Evolutionary conservation across 2,888 invertebrate genomes (phyloP).

Genomic region (Eumerus sabulonum): DNA sequence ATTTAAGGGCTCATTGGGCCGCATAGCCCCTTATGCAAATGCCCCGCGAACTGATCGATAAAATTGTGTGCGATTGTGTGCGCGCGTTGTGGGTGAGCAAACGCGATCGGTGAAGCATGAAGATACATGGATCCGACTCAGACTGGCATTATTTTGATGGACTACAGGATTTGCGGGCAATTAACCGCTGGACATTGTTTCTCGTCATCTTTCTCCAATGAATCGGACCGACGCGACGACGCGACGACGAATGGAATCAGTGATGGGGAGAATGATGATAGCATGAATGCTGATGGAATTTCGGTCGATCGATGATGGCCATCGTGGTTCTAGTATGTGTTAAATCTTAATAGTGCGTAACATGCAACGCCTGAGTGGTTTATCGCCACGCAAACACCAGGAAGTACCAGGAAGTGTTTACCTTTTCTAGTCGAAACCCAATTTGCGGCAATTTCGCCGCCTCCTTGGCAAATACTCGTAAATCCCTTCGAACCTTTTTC

Average conservation of each 20-base stretch:
- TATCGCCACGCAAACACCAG: background rate
- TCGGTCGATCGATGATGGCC: slow-evolving; percentile 11
- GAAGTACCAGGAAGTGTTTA: too few species aligned
- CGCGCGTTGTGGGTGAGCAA: slow-evolving; percentile 51
- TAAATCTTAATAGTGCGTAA: slow-evolving; percentile 50
- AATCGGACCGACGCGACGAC: too few species aligned
- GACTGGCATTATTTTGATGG: slow-evolving; percentile 57
- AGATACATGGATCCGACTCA: slow-evolving; percentile 54
- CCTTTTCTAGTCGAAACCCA: background rate
- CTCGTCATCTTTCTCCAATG: background rate
- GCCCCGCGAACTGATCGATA: background rate
- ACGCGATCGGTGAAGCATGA: slow-evolving; percentile 57
- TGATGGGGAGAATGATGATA: slow-evolving; percentile 20
- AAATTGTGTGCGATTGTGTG: slow-evolving; percentile 34
- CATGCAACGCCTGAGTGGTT: slow-evolving; percentile 37
- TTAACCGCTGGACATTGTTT: slow-evolving; percentile 62
- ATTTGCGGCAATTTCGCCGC: slow-evolving; percentile 55
- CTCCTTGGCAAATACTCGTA: slow-evolving; percentile 43
- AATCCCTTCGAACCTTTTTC: slow-evolving; percentile 60
- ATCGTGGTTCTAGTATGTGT: slow-evolving; percentile 32
- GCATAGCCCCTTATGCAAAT: slow-evolving; percentile 54
- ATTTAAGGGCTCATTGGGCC: slow-evolving; percentile 54
- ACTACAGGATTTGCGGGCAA: slow-evolving; percentile 66
- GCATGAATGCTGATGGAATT: slow-evolving; percentile 8
- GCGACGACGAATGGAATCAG: too few species aligned